These are phyloP conservation scores for Linyphia triangularis DNA, from an alignment of 2,888 invertebrate genomes.

Conservation along the genomic window DNA sequence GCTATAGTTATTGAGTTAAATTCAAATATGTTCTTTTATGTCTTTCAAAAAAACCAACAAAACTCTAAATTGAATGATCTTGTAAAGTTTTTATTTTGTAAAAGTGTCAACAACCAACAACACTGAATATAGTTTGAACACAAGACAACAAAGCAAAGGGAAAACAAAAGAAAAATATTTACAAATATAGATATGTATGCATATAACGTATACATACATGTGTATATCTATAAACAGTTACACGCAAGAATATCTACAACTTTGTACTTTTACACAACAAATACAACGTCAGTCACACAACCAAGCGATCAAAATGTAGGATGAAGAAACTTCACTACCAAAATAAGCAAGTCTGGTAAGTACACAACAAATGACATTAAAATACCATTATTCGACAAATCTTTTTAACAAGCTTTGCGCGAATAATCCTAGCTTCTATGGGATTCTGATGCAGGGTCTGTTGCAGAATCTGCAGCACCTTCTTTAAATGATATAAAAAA, in stretches of 20 bases:
- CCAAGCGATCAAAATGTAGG: slow-evolving; percentile 57
- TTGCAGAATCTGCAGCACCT: slow-evolving; percentile 64
- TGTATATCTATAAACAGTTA: slow-evolving; percentile 66
- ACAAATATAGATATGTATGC: slow-evolving; percentile 73
- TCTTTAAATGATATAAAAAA: slow-evolving; percentile 43
- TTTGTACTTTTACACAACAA: slow-evolving; percentile 74
- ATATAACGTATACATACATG: slow-evolving; percentile 59
- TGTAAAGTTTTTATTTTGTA: slow-evolving; percentile 76
- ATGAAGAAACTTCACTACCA: slow-evolving; percentile 66
- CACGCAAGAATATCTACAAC: slow-evolving; percentile 72
- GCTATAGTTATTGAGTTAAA: too few species aligned
- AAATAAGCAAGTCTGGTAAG: slow-evolving; percentile 64
- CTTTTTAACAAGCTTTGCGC: slow-evolving; percentile 33
- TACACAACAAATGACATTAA: slow-evolving; percentile 68
- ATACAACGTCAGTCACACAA: slow-evolving; percentile 68
- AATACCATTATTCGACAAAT: slow-evolving; percentile 58
- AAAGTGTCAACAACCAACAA: slow-evolving; percentile 75
- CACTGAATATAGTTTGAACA: slow-evolving; percentile 74
- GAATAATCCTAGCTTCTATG: slow-evolving; percentile 45
- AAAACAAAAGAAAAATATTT: slow-evolving; percentile 61
- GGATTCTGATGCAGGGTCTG: slow-evolving; percentile 51
- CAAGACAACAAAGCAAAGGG: slow-evolving; percentile 66
- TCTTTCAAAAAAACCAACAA: too few species aligned
- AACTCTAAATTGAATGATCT: slow-evolving; percentile 34
- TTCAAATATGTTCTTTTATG: too few species aligned